Evolutionary conservation across 2,113 vertebrate species (phyloP), one percentile per base, ranked within the genome.

Genomic region (Cottus gobio): DNA sequence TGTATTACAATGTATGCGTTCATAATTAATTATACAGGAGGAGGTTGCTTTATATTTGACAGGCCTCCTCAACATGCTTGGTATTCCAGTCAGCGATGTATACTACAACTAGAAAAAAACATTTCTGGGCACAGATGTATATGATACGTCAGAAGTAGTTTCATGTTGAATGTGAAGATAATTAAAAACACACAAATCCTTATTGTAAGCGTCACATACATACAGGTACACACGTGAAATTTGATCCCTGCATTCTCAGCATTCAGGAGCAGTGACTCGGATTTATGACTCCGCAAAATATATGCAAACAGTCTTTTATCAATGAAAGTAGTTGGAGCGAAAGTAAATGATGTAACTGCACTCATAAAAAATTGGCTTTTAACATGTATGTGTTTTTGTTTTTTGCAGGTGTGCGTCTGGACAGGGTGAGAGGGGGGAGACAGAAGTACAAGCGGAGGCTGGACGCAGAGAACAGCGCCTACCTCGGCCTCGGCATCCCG

Each of bases 381-480:
- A 60, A 0, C 18, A 31, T 22, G 1, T 54, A 0, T 75, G 31
- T 84, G 1, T 36, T 69, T 0, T 24, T 28, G 28, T 44, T 1
- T 44, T 44, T 79, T 80, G 68, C 90, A 99, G 98, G 98, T 48
- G 98, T 99, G 48, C 98, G 98, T 83, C 95, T 99, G 81, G 98
- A 99, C 92, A 95, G 98, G 66, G 98, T 99, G 46, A 96, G 98
- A 79, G 98, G 98, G 64, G 98, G 98, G 16, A 94, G 98, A 36
- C 98, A 99, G 93, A 99, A 99, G 85, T 99, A 99, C 87, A 99
- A 99, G 86, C 96, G 98, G 73, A 95, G 97, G 82, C 87, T 98
- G 94, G 97, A 99, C 85, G 91, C 96, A 0, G 97, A 99, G 52
- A 98, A 93, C 85, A 95, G 96, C 67, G 91, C 95, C 1, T 97